Percentiles rank a stretch among this genome's conserved stretches.
Evolutionary conservation across 2,797 vertebrate genomes (phyloP).

Genomic region (Selene dorsalis): DNA sequence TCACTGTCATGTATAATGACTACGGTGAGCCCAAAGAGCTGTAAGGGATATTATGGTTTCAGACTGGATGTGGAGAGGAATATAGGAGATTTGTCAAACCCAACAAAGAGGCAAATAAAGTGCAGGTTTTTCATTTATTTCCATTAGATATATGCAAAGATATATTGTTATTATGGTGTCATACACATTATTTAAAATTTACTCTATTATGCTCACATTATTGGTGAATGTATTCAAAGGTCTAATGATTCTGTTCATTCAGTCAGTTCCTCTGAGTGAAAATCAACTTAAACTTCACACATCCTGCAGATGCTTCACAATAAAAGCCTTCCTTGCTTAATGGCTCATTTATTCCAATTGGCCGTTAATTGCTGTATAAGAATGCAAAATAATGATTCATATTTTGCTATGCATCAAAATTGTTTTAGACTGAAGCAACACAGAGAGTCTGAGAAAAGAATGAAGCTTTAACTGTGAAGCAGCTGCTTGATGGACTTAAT

Average conservation of each 20-base stretch:
- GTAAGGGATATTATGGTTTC: slow-evolving; percentile 52
- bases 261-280: slow-evolving; percentile 3
- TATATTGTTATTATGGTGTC: slow-evolving; percentile 2
- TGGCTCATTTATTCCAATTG: background rate
- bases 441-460: background rate
- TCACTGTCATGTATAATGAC: slow-evolving; percentile 95
- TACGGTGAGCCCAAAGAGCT: slow-evolving; percentile 95
- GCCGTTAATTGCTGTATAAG: background rate
- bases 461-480: slow-evolving; percentile 9
- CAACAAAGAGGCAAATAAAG: slow-evolving; percentile 30
- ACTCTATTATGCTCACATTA: background rate
- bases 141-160: background rate
- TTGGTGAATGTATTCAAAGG: background rate
- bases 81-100: slow-evolving; percentile 9
- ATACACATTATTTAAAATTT: slow-evolving; percentile 14
- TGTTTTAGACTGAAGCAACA: background rate
- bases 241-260: background rate
- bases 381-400: background rate
- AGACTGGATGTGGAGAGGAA: slow-evolving; percentile 4
- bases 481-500: background rate
- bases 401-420: background rate
- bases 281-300: background rate
- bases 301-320: slow-evolving; percentile 16
- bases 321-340: background rate
- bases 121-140: slow-evolving; percentile 33